Evolutionary conservation across 2,888 invertebrate genomes (phyloP), one percentile per base, ranked within the genome.

Genomic region (Hymenopus coronatus): DNA sequence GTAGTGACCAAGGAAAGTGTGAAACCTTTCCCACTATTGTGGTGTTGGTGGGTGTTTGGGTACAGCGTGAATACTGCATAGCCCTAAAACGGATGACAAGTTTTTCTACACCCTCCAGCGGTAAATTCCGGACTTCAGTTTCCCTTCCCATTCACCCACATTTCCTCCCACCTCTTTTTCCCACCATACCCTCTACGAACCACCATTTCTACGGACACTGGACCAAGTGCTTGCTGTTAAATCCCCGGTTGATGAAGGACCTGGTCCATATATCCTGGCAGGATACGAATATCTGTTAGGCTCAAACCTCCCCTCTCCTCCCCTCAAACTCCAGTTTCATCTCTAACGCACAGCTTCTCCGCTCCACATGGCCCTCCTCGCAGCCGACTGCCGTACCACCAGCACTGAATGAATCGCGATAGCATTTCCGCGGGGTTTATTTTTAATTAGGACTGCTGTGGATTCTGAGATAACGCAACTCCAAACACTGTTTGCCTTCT

Each of bases 371-470:
- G 54, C 28, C 46, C 84, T 40, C 12, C 33, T 81, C 85, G 81
- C 70, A 82, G 54, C 86, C 86, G 85, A 85, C 83, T 82, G 89
- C 82, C 40, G 46, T 85, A 85, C 40, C 85, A 85, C 40, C 14
- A 83, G 28, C 84, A 70, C 88, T 84, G 89, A 89, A 89, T 89
- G 82, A 82, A 87, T 82, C 85, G 88, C 84, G 89, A 89, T 88
- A 89, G 86, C 86, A 89, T 85, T 88, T 90, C 88, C 89, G 89
- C 88, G 88, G 90, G 90, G 89, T 90, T 90, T 90, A 89, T 90
- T 90, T 90, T 90, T 90, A 90, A 90, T 90, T 90, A 90, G 90
- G 89, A 89, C 33, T 82, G 88, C 88, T 90, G 89, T 88, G 90
- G 84, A 90, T 90, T 85, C 88, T 86, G 87, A 90, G 90, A 90